These are phyloP conservation scores for Stomatorhinus walkeri DNA, from an alignment of 2,797 vertebrate genomes.

Conservation along the genomic window DNA sequence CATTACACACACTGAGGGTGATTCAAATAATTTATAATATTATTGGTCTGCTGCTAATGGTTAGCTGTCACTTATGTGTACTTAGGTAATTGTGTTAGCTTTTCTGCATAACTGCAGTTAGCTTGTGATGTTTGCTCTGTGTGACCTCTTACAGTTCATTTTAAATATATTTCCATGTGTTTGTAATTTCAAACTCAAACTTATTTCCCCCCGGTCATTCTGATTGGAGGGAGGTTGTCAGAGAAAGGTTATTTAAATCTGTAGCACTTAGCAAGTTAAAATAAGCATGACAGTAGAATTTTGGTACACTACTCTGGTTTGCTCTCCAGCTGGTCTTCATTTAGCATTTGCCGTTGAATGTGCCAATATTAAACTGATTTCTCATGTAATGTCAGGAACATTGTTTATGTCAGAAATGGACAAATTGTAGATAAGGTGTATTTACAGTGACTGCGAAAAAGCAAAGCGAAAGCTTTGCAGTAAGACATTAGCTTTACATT, in stretches of 20 bases:
- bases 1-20: background rate
- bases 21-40: background rate
- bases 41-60: background rate
- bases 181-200: background rate
- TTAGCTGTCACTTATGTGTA: background rate
- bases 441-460: background rate
- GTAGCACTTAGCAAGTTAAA: background rate
- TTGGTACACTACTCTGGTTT: background rate
- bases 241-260: background rate
- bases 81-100: background rate
- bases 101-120: background rate
- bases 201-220: background rate
- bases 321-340: background rate
- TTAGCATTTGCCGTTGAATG: background rate
- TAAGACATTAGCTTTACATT: background rate
- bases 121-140: background rate
- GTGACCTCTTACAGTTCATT: background rate
- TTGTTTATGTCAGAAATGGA: background rate
- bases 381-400: background rate
- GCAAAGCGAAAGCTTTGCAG: background rate
- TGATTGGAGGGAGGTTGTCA: background rate
- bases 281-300: background rate
- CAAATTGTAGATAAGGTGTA: background rate
- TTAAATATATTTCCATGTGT: background rate
- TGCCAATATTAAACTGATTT: background rate